phyloP scores from a whole-genome alignment of 2,113 vertebrate genomes.

The Leptobrachium leishanense region DNA sequence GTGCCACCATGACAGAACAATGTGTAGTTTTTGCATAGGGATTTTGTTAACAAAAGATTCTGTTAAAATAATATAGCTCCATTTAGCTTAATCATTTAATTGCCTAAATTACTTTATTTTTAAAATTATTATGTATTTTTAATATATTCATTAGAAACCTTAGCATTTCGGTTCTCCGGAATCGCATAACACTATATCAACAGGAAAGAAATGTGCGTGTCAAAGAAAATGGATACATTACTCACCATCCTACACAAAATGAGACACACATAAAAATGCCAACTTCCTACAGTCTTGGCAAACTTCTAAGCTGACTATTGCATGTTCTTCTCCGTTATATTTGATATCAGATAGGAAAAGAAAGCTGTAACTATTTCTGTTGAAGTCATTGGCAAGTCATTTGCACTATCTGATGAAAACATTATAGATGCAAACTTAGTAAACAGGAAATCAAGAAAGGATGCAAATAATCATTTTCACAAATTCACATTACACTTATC shows the following conservation, averaged over 20 bases:
- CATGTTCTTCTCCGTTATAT: slow-evolving; percentile 26
- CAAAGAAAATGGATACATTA: slow-evolving; percentile 30
- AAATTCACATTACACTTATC: too few relatives aligned
- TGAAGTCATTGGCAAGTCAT: slow-evolving; percentile 11
- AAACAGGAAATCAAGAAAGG: too few relatives aligned
- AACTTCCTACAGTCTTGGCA: slow-evolving; percentile 39
- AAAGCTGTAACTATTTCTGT: too few relatives aligned
- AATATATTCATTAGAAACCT: not conserved
- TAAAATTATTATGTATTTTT: too few relatives aligned
- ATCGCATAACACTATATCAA: slow-evolving; percentile 7
- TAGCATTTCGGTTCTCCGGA: not conserved
- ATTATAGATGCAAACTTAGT: too few relatives aligned
- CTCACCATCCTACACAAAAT: slow-evolving; percentile 25
- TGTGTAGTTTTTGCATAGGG: too few relatives aligned
- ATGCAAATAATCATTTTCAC: too few relatives aligned
- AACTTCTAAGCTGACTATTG: slow-evolving; percentile 13
- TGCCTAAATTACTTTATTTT: too few relatives aligned
- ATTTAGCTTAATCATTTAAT: too few relatives aligned
- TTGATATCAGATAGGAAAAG: not conserved
- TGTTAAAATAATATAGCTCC: too few relatives aligned
- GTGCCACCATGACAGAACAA: too few relatives aligned
- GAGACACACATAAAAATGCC: slow-evolving; percentile 15
- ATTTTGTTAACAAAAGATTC: too few relatives aligned
- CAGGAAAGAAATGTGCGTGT: slow-evolving; percentile 23
- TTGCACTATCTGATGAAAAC: slow-evolving; percentile 20